Evolutionary conservation across 2,888 invertebrate species (phyloP).

Genomic region (Andrena minutula): DNA sequence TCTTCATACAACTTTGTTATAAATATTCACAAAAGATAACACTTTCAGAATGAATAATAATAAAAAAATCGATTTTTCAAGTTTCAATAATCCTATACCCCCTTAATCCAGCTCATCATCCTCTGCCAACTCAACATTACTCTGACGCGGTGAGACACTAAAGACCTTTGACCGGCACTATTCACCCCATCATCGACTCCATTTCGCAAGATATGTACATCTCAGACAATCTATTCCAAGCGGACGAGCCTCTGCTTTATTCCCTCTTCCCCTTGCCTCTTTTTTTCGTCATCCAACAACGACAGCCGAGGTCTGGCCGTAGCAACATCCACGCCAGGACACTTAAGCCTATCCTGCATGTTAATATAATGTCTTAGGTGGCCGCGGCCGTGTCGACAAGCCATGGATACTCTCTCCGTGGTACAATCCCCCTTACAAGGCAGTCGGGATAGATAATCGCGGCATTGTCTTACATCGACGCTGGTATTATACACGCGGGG

Average conservation of each 20-base stretch:
- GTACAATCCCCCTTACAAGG: slow-evolving; percentile 73
- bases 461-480: slow-evolving; percentile 80
- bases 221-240: slow-evolving; percentile 22
- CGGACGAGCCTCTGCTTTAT: background rate
- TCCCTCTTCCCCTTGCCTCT: background rate
- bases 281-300: slow-evolving; percentile 19
- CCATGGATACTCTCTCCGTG: slow-evolving; percentile 63
- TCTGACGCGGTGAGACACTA: background rate
- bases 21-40: too few species aligned
- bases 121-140: slow-evolving; percentile 1
- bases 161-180: slow-evolving; percentile 3
- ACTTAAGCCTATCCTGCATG: slow-evolving; percentile 64
- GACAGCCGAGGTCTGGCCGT: slow-evolving; percentile 9
- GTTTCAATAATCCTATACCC: background rate
- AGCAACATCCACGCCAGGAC: slow-evolving; percentile 48
- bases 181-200: background rate
- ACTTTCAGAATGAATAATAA: too few species aligned
- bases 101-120: background rate
- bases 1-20: too few species aligned
- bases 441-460: slow-evolving; percentile 79
- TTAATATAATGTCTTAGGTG: slow-evolving; percentile 77
- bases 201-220: slow-evolving; percentile 5
- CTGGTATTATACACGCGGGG: slow-evolving; percentile 64
- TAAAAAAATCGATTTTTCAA: too few species aligned
- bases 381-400: slow-evolving; percentile 72